Evolutionary conservation across 2,888 invertebrate species (phyloP), one percentile per base, ranked within the genome.

Genomic region (Tricholauxania praeusta): DNA sequence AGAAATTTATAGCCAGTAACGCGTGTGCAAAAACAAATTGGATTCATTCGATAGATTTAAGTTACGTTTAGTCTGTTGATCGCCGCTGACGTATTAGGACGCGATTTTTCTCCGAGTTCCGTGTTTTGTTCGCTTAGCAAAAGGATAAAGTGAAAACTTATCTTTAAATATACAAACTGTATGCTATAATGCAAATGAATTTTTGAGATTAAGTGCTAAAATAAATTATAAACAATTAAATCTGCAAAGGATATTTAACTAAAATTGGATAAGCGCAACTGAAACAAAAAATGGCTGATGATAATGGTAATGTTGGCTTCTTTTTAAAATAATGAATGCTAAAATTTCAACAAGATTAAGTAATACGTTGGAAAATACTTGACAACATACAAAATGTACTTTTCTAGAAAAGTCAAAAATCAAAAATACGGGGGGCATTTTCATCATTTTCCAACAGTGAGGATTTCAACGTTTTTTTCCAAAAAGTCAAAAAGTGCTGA

Each of bases 21-120:
- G 53, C 15, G 53, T 19, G 39, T 3, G 15, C 28, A 19, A 48
- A 59, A 59, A 15, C 48, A 14, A 47, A 53, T 60, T 65, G 77
- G 72, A 72, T 78, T 78, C 75, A 74, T 76, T 74, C 72, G 74
- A 67, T 74, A 64, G 75, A 72, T 69, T 17, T 72, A 74, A 65
- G 55, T 72, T 65, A 72, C 74, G 64, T 72, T 77, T 81, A 84
- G 84, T 84, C 81, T 80, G 80, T 79, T 78, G 80, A 83, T 79
- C 79, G 80, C 78, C 81, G 81, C 81, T 79, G 79, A 76, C 79
- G 77, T 75, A 79, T 78, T 77, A 79, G 76, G 80, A 82, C 81
- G 83, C 78, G 79, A 75, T 72, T 76, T 57, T 48, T 62, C 62
- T 60, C 53, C 12, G 15, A 7, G 39, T 39, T 39, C 12, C 22